Percentiles rank a stretch among this genome's conserved stretches.
Conservation (phyloP, 2,797 vertebrate genomes). For the Myotis pilosus region DNA sequence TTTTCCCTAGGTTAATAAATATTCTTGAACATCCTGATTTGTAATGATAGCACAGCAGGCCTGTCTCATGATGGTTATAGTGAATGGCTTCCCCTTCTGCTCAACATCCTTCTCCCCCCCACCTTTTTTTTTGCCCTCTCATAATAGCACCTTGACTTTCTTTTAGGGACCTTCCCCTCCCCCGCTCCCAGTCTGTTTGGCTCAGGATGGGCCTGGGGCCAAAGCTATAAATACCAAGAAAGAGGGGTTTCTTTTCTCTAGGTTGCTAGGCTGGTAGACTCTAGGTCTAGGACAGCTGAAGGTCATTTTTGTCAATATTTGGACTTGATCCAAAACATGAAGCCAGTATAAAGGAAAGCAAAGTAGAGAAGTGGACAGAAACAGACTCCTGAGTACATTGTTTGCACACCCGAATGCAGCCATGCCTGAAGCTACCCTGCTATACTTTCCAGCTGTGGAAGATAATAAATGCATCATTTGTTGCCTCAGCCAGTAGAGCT, state of each 20-base stretch:
- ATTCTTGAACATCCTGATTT: not conserved
- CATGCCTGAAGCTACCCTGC: not conserved
- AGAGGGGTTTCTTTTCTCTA: not conserved
- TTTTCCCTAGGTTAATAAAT: not conserved
- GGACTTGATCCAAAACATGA: not conserved
- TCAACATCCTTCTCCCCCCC: not conserved
- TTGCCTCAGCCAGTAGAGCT: not conserved
- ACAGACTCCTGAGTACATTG: not conserved
- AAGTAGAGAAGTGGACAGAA: not conserved
- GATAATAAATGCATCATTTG: not conserved
- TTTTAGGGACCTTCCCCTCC: too few species aligned
- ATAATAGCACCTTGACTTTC: not conserved
- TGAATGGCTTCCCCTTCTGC: not conserved
- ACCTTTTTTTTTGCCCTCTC: not conserved
- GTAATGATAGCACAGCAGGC: not conserved
- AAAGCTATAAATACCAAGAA: not conserved
- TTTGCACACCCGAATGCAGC: not conserved
- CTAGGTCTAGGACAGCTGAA: not conserved
- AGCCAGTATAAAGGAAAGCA: not conserved
- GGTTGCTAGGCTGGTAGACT: not conserved
- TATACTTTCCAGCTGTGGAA: not conserved
- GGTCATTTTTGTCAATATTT: not conserved
- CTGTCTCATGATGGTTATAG: not conserved
- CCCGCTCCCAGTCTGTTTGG: not conserved
- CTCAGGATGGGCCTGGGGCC: not conserved